These are phyloP conservation scores for Sialis fuliginosa DNA, from an alignment of 2,888 invertebrate genomes.

Conservation along the genomic window DNA sequence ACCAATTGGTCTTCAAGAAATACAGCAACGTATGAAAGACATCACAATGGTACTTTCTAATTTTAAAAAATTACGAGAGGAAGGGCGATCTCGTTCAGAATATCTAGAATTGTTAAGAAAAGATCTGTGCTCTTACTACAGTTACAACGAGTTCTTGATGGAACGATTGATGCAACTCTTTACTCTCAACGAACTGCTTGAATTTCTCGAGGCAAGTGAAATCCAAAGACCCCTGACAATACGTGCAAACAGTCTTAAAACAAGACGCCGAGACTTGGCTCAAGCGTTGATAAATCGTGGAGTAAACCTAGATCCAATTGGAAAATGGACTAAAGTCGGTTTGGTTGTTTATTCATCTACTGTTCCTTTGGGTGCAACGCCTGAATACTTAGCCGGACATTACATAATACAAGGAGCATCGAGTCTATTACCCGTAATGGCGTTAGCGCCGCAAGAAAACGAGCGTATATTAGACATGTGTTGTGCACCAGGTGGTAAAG, in stretches of 20 bases:
- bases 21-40: conserved; percentile 82
- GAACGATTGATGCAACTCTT: conserved; percentile 80
- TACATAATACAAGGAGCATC: conserved; percentile 95
- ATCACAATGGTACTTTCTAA: conserved; percentile 61
- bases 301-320: conserved; percentile 94
- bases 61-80: conserved; percentile 51
- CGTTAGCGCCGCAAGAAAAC: conserved; percentile 89
- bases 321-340: conserved; percentile 98
- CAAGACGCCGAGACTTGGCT: conserved; percentile 78
- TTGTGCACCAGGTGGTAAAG: conserved; percentile 96
- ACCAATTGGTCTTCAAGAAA: conserved; percentile 56
- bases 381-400: conserved; percentile 96
- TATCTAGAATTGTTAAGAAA: conserved; percentile 61
- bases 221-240: conserved; percentile 87
- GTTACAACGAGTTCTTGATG: conserved; percentile 94
- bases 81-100: conserved; percentile 55
- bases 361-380: conserved; percentile 94
- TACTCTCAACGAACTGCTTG: conserved; percentile 67
- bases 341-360: conserved; percentile 90
- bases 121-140: conserved; percentile 87
- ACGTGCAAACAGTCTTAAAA: conserved; percentile 88
- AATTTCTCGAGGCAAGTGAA: conserved; percentile 94
- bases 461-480: conserved; percentile 93
- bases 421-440: conserved; percentile 94
- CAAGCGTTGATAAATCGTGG: conserved; percentile 90